phyloP scores from a whole-genome alignment of 2,888 invertebrate genomes.

The Idaea straminata region DNA sequence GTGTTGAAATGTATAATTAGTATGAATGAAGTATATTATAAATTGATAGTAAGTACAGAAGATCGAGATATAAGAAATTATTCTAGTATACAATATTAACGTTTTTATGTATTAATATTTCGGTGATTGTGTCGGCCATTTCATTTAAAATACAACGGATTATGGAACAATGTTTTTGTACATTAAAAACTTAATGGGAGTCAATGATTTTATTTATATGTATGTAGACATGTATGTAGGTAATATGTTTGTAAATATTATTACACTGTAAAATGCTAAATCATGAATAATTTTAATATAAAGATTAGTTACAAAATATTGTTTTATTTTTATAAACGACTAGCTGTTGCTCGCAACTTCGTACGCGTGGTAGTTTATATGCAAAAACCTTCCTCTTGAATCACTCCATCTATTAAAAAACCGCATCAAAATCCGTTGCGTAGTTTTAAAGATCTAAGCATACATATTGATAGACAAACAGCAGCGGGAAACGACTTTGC shows the following conservation, averaged over 20 bases:
- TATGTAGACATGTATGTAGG: slow-evolving; percentile 75
- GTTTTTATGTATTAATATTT: not conserved
- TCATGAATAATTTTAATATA: slow-evolving; percentile 79
- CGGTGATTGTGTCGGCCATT: slow-evolving; percentile 39
- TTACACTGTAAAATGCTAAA: slow-evolving; percentile 78
- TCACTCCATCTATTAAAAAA: too few species aligned
- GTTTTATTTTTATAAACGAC: slow-evolving; percentile 58
- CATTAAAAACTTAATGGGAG: slow-evolving; percentile 72
- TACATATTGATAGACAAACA: too few species aligned
- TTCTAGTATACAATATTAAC: not conserved
- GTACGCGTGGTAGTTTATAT: too few species aligned
- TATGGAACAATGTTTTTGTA: slow-evolving; percentile 62
- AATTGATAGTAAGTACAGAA: not conserved
- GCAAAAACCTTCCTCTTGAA: too few species aligned
- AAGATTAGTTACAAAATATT: slow-evolving; percentile 75
- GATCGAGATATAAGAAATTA: not conserved
- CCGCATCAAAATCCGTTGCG: too few species aligned
- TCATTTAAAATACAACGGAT: slow-evolving; percentile 40
- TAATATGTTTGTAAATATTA: slow-evolving; percentile 78
- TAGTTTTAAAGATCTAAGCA: too few species aligned
- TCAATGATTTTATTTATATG: slow-evolving; percentile 79
- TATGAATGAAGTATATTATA: not conserved
- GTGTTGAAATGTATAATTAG: not conserved
- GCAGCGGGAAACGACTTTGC: too few species aligned
- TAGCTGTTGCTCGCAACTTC: too few species aligned